Evolutionary conservation across 2,888 invertebrate genomes (phyloP).

Genomic region (Steinernema carpocapsae): DNA sequence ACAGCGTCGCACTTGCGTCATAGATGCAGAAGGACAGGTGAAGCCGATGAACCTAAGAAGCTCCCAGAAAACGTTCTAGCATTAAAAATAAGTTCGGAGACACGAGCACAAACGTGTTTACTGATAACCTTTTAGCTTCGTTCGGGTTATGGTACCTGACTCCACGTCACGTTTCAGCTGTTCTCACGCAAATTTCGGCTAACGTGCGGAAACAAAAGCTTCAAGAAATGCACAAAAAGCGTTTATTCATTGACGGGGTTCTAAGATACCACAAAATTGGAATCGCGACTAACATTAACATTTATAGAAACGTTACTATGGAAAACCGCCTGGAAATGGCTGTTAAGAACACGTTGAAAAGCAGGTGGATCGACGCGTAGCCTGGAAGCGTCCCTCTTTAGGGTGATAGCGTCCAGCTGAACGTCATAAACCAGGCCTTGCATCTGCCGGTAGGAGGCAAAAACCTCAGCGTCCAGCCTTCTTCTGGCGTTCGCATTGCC

Average conservation of each 20-base stretch:
- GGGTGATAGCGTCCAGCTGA: conserved; percentile 3
- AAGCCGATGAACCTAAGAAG: too few species aligned
- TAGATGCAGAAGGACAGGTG: too few species aligned
- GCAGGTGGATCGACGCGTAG: neutral
- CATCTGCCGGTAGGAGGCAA: neutral
- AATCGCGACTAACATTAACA: neutral
- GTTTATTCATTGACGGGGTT: conserved; percentile 39
- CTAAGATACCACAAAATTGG: neutral
- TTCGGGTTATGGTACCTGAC: too few species aligned
- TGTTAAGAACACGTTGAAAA: neutral
- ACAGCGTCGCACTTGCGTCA: too few species aligned
- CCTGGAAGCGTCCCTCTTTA: neutral
- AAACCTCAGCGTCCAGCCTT: neutral
- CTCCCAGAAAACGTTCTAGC: too few species aligned
- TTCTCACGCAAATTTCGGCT: too few species aligned
- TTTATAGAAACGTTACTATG: neutral
- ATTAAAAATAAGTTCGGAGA: too few species aligned
- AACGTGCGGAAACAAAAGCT: conserved; percentile 76
- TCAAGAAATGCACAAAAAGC: conserved; percentile 50
- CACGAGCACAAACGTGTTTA: too few species aligned
- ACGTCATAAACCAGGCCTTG: neutral
- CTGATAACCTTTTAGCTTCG: too few species aligned
- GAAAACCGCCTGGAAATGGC: neutral
- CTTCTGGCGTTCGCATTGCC: neutral
- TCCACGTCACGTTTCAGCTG: too few species aligned